phyloP scores from a whole-genome alignment of 1,140 invertebrate species.

The Archegozetes longisetosus region DNA sequence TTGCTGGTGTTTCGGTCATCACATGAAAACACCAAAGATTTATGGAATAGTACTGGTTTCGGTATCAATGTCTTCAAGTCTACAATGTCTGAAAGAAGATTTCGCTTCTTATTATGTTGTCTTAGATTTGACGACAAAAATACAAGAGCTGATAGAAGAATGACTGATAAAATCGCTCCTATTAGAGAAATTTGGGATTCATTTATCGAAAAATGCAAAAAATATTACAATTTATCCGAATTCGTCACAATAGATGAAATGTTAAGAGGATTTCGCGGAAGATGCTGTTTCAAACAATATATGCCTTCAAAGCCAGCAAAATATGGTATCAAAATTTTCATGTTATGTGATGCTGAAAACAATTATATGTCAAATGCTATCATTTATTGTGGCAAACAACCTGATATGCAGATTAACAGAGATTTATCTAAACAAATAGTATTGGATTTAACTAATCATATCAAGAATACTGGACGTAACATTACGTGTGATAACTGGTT shows the following conservation, averaged over 20 bases:
- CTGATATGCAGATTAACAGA: conserved; percentile 6
- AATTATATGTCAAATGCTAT: conserved; percentile 19
- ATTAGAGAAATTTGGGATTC: conserved; percentile 16
- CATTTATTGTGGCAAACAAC: conserved; percentile 18
- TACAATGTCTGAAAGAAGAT: background rate
- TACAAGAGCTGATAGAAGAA: background rate
- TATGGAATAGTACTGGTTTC: background rate
- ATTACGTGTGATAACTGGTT: conserved; percentile 20
- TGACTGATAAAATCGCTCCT: conserved; percentile 12
- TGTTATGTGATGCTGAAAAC: conserved; percentile 17
- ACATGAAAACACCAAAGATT: background rate
- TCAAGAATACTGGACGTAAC: conserved; percentile 16
- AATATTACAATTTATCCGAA: conserved; percentile 8
- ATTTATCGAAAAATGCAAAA: conserved; percentile 19
- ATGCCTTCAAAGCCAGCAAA: conserved; percentile 21
- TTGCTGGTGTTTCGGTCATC: background rate
- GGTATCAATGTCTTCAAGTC: background rate
- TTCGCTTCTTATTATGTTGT: background rate
- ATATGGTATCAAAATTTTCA: conserved; percentile 22
- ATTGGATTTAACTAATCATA: conserved; percentile 3
- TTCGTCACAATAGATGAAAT: conserved; percentile 22
- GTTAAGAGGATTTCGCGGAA: conserved; percentile 19
- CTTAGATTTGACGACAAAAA: background rate
- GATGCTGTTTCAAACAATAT: conserved; percentile 19
- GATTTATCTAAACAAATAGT: conserved; percentile 13